Conservation (phyloP, 2,113 vertebrate genomes). For the Pitta sordida region DNA sequence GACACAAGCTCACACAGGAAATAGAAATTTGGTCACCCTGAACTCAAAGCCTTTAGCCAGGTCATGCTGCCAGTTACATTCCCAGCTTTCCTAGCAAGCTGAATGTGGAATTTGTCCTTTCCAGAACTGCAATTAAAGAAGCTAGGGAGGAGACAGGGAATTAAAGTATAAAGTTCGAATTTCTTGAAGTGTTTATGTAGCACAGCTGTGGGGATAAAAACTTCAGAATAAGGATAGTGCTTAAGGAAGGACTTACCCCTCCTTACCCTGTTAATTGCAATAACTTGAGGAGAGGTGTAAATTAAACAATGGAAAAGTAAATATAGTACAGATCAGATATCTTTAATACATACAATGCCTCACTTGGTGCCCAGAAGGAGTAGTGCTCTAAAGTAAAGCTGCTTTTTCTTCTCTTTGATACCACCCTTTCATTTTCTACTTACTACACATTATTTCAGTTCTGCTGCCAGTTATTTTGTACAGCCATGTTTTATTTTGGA, state of each 20-base stretch:
- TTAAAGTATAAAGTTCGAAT: neutral
- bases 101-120: neutral
- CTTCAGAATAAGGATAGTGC: neutral
- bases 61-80: neutral
- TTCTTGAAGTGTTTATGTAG: neutral
- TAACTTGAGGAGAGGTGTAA: neutral
- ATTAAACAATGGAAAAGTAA: neutral
- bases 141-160: neutral
- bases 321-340: neutral
- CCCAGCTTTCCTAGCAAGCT: neutral
- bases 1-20: neutral
- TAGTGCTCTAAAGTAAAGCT: neutral
- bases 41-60: neutral
- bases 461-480: neutral
- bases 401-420: neutral
- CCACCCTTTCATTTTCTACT: neutral
- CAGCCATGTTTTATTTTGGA: neutral
- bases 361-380: neutral
- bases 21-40: neutral
- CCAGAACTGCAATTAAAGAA: neutral
- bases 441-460: neutral
- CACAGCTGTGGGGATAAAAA: neutral
- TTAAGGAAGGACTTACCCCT: neutral
- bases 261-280: neutral
- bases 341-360: neutral